Base-by-base conservation (phyloP, 2,888 invertebrate species). In the Dryobota labecula region DNA sequence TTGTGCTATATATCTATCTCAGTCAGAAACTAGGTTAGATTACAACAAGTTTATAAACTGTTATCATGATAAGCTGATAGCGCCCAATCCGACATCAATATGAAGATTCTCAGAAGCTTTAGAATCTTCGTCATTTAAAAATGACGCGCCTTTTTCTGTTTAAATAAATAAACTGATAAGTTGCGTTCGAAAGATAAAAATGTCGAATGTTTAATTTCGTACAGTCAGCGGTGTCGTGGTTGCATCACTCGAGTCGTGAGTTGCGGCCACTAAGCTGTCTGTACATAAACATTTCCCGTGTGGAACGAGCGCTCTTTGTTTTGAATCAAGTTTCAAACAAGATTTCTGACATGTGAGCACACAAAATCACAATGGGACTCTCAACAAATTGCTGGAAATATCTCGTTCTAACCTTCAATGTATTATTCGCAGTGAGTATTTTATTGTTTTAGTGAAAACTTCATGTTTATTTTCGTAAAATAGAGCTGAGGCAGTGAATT, bases 301-400 rank as follows among this genome's bases (percentile, higher is more conserved):
- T 92, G 94, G 93, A 94, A 94, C 95, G 93, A 88, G 89, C 88
- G 89, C 90, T 90, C 92, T 94, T 95, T 96, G 95, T 95, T 95
- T 92, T 92, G 92, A 90, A 87, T 87, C 87, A 87, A 89, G 90
- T 92, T 92, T 89, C 85, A 88, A 92, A 90, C 92, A 90, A 92
- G 90, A 92, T 92, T 87, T 88, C 89, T 91, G 94, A 91, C 88
- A 95, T 95, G 95, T 95, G 94, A 95, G 92, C 90, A 87, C 86
- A 85, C 67, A 83, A 86, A 73, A 85, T 76, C 82, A 92, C 90
- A 90, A 96, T 96, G 96, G 94, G 93, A 81, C 87, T 96, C 76
- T 95, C 95, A 45, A 93, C 95, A 72, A 96, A 94, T 88, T 95
- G 96, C 87, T 96, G 96, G 95, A 95, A 96, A 92, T 96, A 96